Conservation (phyloP, 2,888 invertebrate species). For the Pilophorus perplexus region DNA sequence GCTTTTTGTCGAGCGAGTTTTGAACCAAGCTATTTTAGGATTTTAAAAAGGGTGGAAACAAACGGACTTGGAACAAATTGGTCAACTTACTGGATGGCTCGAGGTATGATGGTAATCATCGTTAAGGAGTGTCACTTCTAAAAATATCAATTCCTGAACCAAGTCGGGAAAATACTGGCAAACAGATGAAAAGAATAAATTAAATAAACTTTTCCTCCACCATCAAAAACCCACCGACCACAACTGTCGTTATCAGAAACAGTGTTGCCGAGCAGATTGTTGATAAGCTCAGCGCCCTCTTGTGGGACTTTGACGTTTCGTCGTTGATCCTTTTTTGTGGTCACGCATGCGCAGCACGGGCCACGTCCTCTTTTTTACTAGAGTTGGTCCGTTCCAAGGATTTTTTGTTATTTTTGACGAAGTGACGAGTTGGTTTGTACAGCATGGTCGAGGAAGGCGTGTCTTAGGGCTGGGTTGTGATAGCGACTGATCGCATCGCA, state of each 20-base stretch:
- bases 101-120: conserved; percentile 12
- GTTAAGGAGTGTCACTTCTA: conserved; percentile 6
- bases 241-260: too few relatives aligned
- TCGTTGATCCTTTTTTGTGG: too few relatives aligned
- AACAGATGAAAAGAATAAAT: background rate
- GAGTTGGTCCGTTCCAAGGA: background rate
- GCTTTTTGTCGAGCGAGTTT: conserved; percentile 3
- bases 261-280: too few relatives aligned
- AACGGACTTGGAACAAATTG: background rate
- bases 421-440: too few relatives aligned
- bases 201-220: conserved; percentile 8
- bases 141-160: background rate
- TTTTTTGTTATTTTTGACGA: too few relatives aligned
- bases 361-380: background rate
- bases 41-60: background rate
- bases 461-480: too few relatives aligned
- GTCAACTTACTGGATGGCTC: conserved; percentile 21
- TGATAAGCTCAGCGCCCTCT: too few relatives aligned
- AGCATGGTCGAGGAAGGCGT: too few relatives aligned
- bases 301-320: too few relatives aligned
- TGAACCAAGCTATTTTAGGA: conserved; percentile 21
- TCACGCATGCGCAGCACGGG: background rate
- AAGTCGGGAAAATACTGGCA: background rate
- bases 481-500: too few relatives aligned
- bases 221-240: background rate